Conservation (phyloP, 2,113 vertebrate species). For the Dasyornis broadbenti region DNA sequence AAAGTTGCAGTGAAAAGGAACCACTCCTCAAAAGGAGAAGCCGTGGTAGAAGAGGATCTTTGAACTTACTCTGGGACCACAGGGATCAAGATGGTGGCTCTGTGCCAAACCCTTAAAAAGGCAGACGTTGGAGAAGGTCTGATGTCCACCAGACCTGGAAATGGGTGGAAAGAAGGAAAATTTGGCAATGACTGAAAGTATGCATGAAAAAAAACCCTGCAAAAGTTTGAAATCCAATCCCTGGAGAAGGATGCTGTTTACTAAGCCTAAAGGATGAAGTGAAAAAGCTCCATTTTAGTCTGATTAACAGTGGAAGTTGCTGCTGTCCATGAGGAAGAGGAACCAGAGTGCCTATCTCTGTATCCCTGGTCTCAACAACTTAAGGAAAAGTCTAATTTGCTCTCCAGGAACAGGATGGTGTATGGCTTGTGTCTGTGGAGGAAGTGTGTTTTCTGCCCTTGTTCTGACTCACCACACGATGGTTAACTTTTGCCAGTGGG, state of each 20-base stretch:
- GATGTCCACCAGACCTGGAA: not conserved
- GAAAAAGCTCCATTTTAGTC: not conserved
- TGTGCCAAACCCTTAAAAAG: not conserved
- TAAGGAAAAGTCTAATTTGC: not conserved
- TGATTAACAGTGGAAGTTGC: not conserved
- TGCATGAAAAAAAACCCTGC: not conserved
- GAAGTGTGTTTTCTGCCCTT: not conserved
- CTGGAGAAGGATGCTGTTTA: not conserved
- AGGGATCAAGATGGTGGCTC: not conserved
- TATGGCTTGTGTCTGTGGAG: not conserved
- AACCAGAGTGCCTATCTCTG: not conserved
- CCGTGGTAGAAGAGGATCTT: not conserved
- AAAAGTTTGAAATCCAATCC: not conserved
- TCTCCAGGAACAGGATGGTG: not conserved
- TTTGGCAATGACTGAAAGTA: not conserved
- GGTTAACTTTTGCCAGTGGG: not conserved
- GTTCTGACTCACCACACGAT: accelerated
- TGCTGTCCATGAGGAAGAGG: not conserved
- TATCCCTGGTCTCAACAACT: not conserved
- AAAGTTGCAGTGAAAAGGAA: not conserved
- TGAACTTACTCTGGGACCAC: not conserved
- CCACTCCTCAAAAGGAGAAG: not conserved
- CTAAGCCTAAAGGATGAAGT: not conserved
- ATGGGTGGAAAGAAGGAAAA: not conserved
- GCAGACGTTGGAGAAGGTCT: not conserved